These are phyloP conservation scores for Halocynthia aurantium DNA, from an alignment of 23 tunicate genomes.

Conservation along the genomic window DNA sequence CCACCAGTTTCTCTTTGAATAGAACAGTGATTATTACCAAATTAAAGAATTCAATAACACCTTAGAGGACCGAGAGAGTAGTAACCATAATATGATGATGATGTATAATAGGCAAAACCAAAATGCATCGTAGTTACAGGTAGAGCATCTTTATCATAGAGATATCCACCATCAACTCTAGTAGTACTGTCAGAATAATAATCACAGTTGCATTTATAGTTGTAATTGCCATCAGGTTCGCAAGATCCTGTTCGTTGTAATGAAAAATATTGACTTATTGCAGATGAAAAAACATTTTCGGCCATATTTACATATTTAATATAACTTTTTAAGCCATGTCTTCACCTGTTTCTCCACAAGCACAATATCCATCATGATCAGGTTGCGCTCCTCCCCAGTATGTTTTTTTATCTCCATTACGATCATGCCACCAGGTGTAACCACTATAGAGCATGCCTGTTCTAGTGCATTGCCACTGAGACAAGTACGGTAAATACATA, in stretches of 20 bases:
- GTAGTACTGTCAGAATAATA: not conserved
- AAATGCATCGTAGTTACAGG: not conserved
- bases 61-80: not conserved
- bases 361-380: conserved; percentile 2
- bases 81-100: conserved; percentile 6
- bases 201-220: conserved; percentile 10
- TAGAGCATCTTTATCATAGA: not conserved
- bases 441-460: not conserved
- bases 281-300: too few relatives aligned
- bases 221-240: not conserved
- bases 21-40: too few relatives aligned
- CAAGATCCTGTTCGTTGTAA: not conserved
- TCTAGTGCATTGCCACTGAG: not conserved
- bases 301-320: too few relatives aligned
- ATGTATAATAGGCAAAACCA: not conserved
- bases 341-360: conserved; percentile 13
- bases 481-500: too few relatives aligned
- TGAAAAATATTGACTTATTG: too few relatives aligned
- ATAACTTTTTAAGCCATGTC: too few relatives aligned
- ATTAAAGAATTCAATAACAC: not conserved
- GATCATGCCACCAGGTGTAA: not conserved
- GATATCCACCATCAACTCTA: conserved; percentile 4
- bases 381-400: conserved; percentile 7
- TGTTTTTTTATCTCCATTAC: not conserved
- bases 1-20: too few relatives aligned